Evolutionary conservation across 2,797 vertebrate genomes (phyloP), one percentile per base, ranked within the genome.

Genomic region (Pangasius mekongensis): DNA sequence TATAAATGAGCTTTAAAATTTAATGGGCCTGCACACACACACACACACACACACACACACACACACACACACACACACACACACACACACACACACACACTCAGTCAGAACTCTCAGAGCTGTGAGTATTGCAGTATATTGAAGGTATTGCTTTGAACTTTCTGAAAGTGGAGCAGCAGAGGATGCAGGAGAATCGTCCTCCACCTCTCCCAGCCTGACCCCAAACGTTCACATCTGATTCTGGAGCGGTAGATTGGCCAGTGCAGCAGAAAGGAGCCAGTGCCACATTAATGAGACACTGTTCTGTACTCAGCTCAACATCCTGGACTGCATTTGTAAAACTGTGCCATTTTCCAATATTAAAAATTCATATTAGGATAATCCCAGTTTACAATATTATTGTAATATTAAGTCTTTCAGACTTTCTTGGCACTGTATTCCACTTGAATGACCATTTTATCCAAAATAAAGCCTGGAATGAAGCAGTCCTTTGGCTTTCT

Each of bases 211-310:
- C 60, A 62, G 69, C 47, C 56, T 87, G 39, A 47, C 64, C 56
- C 84, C 86, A 86, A 86, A 74, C 69, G 36, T 91, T 92, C 89
- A 89, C 93, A 84, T 77, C 85, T 52, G 81, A 91, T 92, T 92
- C 89, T 91, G 82, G 87, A 86, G 83, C 92, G 90, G 80, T 66
- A 85, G 83, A 87, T 84, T 30, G 85, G 85, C 84, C 88, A 93
- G 85, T 93, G 92, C 92, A 91, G 94, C 92, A 94, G 92, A 93
- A 93, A 91, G 86, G 36, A 87, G 87, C 60, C 84, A 10, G 86
- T 30, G 90, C 90, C 67, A 64, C 56, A 39, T 91, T 94, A 94
- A 95, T 95, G 92, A 94, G 93, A 92, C 89, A 87, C 89, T 74
- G 86, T 89, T 90, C 92, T 89, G 89, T 92, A 91, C 74, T 88